phyloP scores from a whole-genome alignment of 2,113 vertebrate genomes.

The Salvelinus fontinalis region DNA sequence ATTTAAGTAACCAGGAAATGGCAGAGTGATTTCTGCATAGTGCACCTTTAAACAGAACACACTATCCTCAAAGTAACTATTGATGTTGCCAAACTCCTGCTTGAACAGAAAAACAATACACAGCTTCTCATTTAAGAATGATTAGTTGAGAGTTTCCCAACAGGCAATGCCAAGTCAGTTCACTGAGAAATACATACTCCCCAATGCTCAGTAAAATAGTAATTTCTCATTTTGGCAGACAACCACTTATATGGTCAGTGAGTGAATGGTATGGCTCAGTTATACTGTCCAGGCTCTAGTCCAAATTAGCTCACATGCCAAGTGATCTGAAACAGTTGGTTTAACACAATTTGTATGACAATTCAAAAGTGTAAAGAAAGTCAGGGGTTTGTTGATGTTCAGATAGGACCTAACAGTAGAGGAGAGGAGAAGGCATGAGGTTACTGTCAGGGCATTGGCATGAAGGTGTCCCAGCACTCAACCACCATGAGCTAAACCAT shows the following conservation, averaged over 20 bases:
- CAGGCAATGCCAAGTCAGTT: slow-evolving; percentile 36
- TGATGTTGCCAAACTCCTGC: slow-evolving; percentile 34
- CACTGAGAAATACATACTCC: slow-evolving; percentile 6
- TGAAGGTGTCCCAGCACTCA: slow-evolving; percentile 23
- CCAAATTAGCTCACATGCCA: slow-evolving; percentile 22
- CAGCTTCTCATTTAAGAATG: slow-evolving; percentile 28
- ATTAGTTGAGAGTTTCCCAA: slow-evolving; percentile 33
- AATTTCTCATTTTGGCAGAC: slow-evolving; percentile 38
- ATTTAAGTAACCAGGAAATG: too few species aligned
- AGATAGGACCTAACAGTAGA: slow-evolving; percentile 6
- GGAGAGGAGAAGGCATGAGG: slow-evolving; percentile 4
- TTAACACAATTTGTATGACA: slow-evolving; percentile 40
- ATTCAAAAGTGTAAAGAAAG: slow-evolving; percentile 35
- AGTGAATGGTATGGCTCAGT: slow-evolving; percentile 24
- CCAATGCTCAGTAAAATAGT: slow-evolving; percentile 32
- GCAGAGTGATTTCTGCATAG: too few species aligned
- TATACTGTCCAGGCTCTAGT: slow-evolving; percentile 21
- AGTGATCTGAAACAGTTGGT: slow-evolving; percentile 40
- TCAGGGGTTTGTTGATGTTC: slow-evolving; percentile 39
- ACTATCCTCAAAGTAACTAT: slow-evolving; percentile 10
- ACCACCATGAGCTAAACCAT: slow-evolving; percentile 57
- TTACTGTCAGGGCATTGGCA: slow-evolving; percentile 35
- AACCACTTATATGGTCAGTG: slow-evolving; percentile 20
- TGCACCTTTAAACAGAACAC: slow-evolving; percentile 10
- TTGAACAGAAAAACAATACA: slow-evolving; percentile 21